Evolutionary conservation across 2,888 invertebrate species (phyloP).

Genomic region (Melieria picta): DNA sequence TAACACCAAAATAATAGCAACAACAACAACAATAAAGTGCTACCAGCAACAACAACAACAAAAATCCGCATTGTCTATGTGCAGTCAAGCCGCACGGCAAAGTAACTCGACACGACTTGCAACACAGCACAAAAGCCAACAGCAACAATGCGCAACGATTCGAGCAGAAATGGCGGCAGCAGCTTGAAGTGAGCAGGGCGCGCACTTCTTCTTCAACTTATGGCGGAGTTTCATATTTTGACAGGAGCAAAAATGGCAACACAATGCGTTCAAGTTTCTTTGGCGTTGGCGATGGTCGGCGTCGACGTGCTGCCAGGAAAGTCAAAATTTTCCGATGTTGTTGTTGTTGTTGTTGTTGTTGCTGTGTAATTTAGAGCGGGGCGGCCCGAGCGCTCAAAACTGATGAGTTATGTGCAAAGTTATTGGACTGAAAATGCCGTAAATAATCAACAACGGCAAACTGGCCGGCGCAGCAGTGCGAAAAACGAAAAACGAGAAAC

Average conservation of each 20-base stretch:
- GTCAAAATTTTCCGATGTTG: no score
- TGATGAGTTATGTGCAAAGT: constrained; percentile 42
- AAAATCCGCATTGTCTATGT: constrained; percentile 34
- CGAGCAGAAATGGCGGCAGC: constrained; percentile 13
- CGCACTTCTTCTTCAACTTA: constrained; percentile 15
- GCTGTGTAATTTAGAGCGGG: no score
- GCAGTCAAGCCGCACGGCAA: constrained; percentile 32
- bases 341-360: no score
- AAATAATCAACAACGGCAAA: constrained; percentile 36
- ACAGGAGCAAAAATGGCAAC: constrained; percentile 28
- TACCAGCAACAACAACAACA: constrained; percentile 18
- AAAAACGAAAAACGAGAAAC: background rate
- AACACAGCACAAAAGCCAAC: constrained; percentile 1
- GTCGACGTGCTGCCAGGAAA: no score
- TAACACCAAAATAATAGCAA: constrained; percentile 36
- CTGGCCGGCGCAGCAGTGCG: constrained; percentile 1
- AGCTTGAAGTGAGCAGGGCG: background rate
- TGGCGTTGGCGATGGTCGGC: background rate
- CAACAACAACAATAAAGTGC: constrained; percentile 19
- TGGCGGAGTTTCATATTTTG: constrained; percentile 33
- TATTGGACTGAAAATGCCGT: constrained; percentile 40
- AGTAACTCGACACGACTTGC: constrained; percentile 22
- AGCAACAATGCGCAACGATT: constrained; percentile 1
- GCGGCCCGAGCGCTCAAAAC: constrained; percentile 4
- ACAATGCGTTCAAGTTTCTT: constrained; percentile 20